Base-by-base conservation (phyloP, 2,888 invertebrate genomes). In the Eucriotettix oculatus region DNA sequence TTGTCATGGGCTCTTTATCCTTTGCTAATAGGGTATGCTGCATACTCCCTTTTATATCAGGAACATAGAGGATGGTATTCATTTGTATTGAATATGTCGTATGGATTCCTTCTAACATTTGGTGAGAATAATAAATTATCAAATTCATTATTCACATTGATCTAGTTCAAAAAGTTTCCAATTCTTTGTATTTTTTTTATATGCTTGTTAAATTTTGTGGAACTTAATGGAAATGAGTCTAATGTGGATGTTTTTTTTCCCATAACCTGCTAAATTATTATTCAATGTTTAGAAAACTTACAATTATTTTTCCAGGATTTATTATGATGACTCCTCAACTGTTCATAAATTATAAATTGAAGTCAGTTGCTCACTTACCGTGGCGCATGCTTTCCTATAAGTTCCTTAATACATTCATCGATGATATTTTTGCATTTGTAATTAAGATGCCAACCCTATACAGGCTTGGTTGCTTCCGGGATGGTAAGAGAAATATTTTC, bases 281-380 rank as follows among this genome's bases (percentile, higher is more conserved):
- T 29, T 29, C 29, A 29, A 5, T 29, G 29, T 29, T 29, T 29
- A 7, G 7, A 29, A 29, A 2, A 7, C 5, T 5, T 7, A 14
- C 14, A n/a, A 52, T 58, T 56, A 57, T 57, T 58, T 61, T 66
- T 68, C 12, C 69, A 80, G 96, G 99, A 63, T 99, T 99, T 73
- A 99, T 99, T 61, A 95, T 98, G 92, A 99, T 99, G 98, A 99
- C 98, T n/a, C 99, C 99, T 10, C 99, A 99, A 75, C 77, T 99
- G 64, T 99, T 99, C 72, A 99, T 99, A 68, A 99, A 99, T 77
- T 99, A 99, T 76, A 99, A 99, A 75, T 75, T 99, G 68, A 97
- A 99, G 72, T 98, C 97, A 16, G 98, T 99, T 1, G 99, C 99
- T 11, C 99, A 99, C 77, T 79, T 99, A 68, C 99, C 99, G 9